phyloP scores from a whole-genome alignment of 2,797 vertebrate species.

The Bovichtus diacanthus region DNA sequence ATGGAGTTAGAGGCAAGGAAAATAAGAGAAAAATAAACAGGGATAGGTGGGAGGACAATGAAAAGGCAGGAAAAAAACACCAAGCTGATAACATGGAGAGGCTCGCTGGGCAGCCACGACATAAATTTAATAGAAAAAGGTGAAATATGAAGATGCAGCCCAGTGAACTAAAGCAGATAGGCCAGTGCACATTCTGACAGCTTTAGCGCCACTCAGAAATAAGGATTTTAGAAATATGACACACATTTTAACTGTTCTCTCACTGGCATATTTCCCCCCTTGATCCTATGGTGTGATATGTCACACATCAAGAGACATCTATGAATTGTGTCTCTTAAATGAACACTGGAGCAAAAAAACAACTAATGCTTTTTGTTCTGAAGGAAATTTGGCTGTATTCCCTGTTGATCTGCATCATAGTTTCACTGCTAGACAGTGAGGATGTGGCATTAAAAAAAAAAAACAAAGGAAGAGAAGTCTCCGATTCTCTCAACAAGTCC shows the following conservation, averaged over 20 bases:
- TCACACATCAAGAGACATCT: conserved; percentile 57
- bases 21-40: conserved; percentile 36
- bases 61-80: conserved; percentile 30
- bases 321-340: conserved; percentile 23
- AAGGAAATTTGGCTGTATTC: conserved; percentile 26
- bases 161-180: conserved; percentile 71
- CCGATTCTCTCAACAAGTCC: conserved; percentile 26
- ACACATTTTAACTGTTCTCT: conserved; percentile 55
- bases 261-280: conserved; percentile 14
- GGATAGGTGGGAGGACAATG: conserved; percentile 36
- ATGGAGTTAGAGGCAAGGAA: conserved; percentile 13
- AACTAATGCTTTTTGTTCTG: conserved; percentile 10
- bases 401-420: conserved; percentile 42
- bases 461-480: conserved; percentile 35
- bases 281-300: conserved; percentile 58
- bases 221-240: conserved; percentile 51
- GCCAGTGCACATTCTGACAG: conserved; percentile 60
- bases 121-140: conserved; percentile 67
- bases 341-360: conserved; percentile 32
- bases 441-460: conserved; percentile 2
- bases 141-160: conserved; percentile 69
- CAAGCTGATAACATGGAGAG: conserved; percentile 50
- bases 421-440: conserved; percentile 28
- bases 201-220: conserved; percentile 49
- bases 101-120: conserved; percentile 43